Conservation (phyloP, 92 coral and sea anemone genomes). For the Porites evermanni region DNA sequence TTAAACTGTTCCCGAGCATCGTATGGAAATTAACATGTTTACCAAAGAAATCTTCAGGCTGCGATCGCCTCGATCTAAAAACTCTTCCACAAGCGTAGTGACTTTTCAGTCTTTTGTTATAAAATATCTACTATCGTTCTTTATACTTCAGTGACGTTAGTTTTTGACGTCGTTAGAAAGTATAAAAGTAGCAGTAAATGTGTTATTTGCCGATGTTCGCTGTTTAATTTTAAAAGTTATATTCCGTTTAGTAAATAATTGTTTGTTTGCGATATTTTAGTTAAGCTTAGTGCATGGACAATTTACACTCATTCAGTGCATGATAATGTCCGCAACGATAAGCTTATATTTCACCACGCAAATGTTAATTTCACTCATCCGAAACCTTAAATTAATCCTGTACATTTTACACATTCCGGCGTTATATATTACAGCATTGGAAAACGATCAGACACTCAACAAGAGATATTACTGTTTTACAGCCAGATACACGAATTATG, state of each 20-base stretch:
- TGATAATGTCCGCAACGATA: neutral
- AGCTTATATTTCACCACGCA: neutral
- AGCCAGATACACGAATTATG: neutral
- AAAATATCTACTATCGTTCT: constrained; percentile 4
- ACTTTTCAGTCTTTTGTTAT: neutral
- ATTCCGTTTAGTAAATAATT: neutral
- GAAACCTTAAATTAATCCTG: neutral
- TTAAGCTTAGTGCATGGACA: neutral
- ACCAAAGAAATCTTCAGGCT: neutral
- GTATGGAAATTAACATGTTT: neutral
- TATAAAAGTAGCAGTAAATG: neutral
- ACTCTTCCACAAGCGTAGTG: too few relatives aligned
- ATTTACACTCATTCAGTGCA: neutral
- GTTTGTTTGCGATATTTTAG: neutral
- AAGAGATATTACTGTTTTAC: neutral
- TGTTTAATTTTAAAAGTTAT: neutral
- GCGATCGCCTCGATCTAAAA: too few relatives aligned
- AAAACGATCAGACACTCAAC: neutral
- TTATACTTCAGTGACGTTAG: neutral
- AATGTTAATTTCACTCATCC: neutral
- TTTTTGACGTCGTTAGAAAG: neutral
- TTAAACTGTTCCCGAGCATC: neutral
- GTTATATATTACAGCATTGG: neutral
- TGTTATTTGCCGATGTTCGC: neutral
- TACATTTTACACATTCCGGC: constrained; percentile 6